Percentiles rank a stretch among this genome's conserved stretches.
Conservation (phyloP, 2,113 vertebrate species). For the Gasterosteus aculeatus region DNA sequence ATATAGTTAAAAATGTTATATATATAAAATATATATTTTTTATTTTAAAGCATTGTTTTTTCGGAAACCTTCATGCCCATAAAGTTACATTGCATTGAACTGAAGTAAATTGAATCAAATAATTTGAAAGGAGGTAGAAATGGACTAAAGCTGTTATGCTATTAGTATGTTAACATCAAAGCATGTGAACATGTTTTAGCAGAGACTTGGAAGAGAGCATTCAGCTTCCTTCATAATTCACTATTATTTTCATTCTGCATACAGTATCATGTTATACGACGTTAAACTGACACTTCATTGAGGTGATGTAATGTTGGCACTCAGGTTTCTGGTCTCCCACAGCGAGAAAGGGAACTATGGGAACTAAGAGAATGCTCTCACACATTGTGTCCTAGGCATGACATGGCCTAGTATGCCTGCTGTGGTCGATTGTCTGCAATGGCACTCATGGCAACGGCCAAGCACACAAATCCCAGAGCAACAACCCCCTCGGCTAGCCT, state of each 20-base stretch:
- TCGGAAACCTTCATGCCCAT: background rate
- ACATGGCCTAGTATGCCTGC: conserved; percentile 57
- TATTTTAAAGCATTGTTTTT: background rate
- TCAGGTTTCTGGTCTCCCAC: conserved; percentile 55
- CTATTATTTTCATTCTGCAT: conserved; percentile 60
- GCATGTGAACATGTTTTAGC: background rate
- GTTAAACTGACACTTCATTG: conserved; percentile 65
- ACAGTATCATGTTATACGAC: conserved; percentile 66
- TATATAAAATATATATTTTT: background rate
- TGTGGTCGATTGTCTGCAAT: conserved; percentile 65
- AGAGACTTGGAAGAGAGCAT: background rate
- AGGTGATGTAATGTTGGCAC: conserved; percentile 69
- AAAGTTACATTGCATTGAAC: background rate
- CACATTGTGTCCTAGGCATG: conserved; percentile 54
- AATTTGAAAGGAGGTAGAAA: background rate
- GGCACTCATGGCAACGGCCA: conserved; percentile 67
- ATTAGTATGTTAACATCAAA: background rate
- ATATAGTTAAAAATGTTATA: too few relatives aligned
- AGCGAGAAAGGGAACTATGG: conserved; percentile 50
- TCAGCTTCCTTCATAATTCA: conserved; percentile 34
- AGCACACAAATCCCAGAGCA: conserved; percentile 56
- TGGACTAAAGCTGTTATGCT: too few relatives aligned
- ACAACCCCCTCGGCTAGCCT: conserved; percentile 19
- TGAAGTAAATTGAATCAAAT: background rate
- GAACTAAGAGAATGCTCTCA: conserved; percentile 32